A percentile compares a stretch with the other conserved stretches of the same genome.
Evolutionary conservation across 1,140 invertebrate species (phyloP).

Genomic region (Drosophila pseudoobscura): DNA sequence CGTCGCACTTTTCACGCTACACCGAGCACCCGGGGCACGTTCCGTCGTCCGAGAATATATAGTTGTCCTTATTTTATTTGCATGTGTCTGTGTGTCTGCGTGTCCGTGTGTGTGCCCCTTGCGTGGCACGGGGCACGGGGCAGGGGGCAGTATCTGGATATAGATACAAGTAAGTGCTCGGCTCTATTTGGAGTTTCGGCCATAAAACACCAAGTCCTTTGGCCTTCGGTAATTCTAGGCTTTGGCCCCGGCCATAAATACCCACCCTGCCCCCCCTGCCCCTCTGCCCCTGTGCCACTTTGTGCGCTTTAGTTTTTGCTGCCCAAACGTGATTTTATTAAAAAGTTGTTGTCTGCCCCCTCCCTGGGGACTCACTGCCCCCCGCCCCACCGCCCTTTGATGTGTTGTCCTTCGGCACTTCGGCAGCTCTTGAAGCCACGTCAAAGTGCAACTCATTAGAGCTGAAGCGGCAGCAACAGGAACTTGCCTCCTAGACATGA

Average conservation of each 20-base stretch:
- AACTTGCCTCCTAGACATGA: slow-evolving; percentile 58
- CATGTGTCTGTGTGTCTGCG: slow-evolving; percentile 42
- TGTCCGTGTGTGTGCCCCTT: slow-evolving; percentile 22
- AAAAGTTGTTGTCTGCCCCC: slow-evolving; percentile 30
- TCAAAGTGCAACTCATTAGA: slow-evolving; percentile 79
- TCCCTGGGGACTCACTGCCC: not conserved
- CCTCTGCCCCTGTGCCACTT: not conserved
- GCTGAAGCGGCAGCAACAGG: slow-evolving; percentile 32
- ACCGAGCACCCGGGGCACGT: slow-evolving; percentile 38
- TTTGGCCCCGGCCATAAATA: slow-evolving; percentile 11
- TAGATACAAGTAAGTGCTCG: slow-evolving; percentile 37
- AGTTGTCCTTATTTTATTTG: slow-evolving; percentile 63
- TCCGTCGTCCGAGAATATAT: slow-evolving; percentile 27
- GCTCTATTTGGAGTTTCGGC: slow-evolving; percentile 34
- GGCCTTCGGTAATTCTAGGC: slow-evolving; percentile 33
- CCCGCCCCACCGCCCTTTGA: not conserved
- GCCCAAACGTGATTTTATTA: slow-evolving; percentile 64
- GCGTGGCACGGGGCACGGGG: not conserved
- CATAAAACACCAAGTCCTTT: slow-evolving; percentile 61
- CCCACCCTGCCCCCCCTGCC: too few relatives aligned
- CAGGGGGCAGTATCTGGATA: too few relatives aligned
- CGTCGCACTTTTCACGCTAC: slow-evolving; percentile 61
- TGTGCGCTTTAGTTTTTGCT: slow-evolving; percentile 51
- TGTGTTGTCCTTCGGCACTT: slow-evolving; percentile 53
- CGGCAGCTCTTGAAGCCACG: slow-evolving; percentile 47